phyloP scores from a whole-genome alignment of 2,113 vertebrate species.

The Heterotilapia buettikoferi region DNA sequence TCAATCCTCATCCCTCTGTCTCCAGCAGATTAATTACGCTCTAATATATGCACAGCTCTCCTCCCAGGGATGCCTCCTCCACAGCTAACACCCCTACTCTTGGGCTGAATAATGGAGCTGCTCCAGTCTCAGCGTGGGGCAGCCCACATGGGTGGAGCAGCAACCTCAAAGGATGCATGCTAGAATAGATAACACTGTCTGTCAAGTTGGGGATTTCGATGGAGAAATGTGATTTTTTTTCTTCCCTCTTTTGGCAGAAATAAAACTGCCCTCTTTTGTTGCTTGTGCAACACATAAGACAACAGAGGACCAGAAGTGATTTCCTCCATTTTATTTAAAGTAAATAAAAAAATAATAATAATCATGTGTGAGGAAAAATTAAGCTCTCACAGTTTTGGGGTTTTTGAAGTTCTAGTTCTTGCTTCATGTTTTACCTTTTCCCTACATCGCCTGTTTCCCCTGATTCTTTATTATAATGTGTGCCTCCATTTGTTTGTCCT shows the following conservation, averaged over 20 bases:
- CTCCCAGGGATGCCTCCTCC: slow-evolving; percentile 24
- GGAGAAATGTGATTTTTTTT: not conserved
- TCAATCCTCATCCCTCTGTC: not conserved
- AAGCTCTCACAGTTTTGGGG: not conserved
- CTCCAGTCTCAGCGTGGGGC: slow-evolving; percentile 20
- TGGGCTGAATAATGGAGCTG: slow-evolving; percentile 1
- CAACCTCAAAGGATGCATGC: not conserved
- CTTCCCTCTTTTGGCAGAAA: not conserved
- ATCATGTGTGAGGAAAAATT: not conserved
- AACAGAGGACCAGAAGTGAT: not conserved
- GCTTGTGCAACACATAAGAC: not conserved
- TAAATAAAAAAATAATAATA: not conserved
- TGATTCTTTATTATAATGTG: not conserved
- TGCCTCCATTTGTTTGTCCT: not conserved
- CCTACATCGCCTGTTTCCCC: not conserved
- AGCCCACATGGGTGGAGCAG: slow-evolving; percentile 26
- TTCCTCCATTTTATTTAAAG: not conserved
- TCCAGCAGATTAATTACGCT: slow-evolving; percentile 53
- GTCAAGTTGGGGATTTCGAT: not conserved
- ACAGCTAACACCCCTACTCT: slow-evolving; percentile 3
- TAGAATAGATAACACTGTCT: not conserved
- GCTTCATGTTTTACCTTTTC: not conserved
- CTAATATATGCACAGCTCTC: slow-evolving; percentile 36
- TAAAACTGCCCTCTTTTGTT: not conserved
- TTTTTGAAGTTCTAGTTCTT: not conserved